Conservation (phyloP, 2,888 invertebrate genomes). For the Lepidonotus clava region DNA sequence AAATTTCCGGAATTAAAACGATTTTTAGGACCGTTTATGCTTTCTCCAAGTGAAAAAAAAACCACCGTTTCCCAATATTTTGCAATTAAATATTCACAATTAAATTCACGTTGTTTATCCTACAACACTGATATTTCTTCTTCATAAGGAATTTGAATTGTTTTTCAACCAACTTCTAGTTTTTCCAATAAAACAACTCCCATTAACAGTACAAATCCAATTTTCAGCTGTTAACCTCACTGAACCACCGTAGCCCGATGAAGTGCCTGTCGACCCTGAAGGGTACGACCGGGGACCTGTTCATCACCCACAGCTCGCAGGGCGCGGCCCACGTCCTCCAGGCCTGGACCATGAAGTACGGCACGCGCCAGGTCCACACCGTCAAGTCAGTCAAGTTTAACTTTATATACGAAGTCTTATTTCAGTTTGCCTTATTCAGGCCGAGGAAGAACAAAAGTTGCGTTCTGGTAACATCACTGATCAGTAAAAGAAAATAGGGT, state of each 20-base stretch:
- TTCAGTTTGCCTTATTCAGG: too few relatives aligned
- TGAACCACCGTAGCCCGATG: neutral
- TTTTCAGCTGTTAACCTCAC: neutral
- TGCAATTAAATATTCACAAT: neutral
- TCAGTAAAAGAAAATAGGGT: too few relatives aligned
- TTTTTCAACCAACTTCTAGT: neutral
- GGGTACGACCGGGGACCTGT: neutral
- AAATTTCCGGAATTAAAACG: too few relatives aligned
- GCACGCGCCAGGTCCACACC: neutral
- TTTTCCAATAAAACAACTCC: neutral
- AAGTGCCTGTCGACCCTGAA: neutral
- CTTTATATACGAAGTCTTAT: too few relatives aligned
- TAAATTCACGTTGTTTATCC: neutral
- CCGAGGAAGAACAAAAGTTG: too few relatives aligned
- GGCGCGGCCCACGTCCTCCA: neutral
- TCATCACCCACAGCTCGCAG: neutral
- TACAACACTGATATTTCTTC: neutral
- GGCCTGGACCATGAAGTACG: conserved; percentile 26
- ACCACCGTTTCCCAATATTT: neutral
- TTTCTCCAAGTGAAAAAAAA: neutral
- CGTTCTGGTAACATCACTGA: too few relatives aligned
- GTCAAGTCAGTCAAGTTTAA: neutral
- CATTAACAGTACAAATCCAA: neutral
- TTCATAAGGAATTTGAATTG: neutral
- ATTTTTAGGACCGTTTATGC: too few relatives aligned